Conservation (phyloP, 64 coral and sea anemone species). For the Pocillopora verrucosa region DNA sequence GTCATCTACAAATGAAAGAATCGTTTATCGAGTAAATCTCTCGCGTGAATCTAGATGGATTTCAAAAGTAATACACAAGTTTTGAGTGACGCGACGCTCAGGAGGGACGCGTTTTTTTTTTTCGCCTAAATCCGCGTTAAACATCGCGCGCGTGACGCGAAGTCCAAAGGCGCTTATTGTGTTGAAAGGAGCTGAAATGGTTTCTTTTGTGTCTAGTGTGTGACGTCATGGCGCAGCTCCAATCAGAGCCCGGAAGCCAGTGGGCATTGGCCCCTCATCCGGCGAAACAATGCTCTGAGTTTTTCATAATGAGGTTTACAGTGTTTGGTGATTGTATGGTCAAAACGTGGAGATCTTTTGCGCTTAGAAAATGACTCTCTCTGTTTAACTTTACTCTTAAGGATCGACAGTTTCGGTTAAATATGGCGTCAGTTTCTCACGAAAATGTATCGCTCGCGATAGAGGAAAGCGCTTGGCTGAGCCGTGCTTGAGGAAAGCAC, state of each 20-base stretch:
- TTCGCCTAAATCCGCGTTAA: not conserved
- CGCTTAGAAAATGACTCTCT: not conserved
- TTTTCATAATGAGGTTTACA: conserved; percentile 28
- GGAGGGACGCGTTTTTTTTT: not conserved
- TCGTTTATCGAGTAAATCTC: not conserved
- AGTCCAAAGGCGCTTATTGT: conserved; percentile 1
- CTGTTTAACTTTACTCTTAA: not conserved
- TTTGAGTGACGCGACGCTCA: conserved; percentile 30
- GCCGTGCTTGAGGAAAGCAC: conserved; percentile 17
- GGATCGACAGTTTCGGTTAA: not conserved
- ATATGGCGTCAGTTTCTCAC: not conserved
- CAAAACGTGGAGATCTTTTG: conserved; percentile 9
- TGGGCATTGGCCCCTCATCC: conserved; percentile 36
- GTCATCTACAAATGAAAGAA: not conserved
- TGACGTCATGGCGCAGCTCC: conserved; percentile 23
- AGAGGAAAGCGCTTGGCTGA: not conserved
- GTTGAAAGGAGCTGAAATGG: conserved; percentile 2
- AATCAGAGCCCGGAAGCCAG: conserved; percentile 39
- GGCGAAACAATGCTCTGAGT: conserved; percentile 8
- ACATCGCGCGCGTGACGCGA: conserved; percentile 43
- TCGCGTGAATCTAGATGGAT: not conserved
- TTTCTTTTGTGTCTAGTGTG: conserved; percentile 10
- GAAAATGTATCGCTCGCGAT: conserved; percentile 19
- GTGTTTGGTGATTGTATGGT: conserved; percentile 13
- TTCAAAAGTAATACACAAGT: not conserved